Evolutionary conservation across 2,888 invertebrate species (phyloP).

Genomic region (Nebria brevicollis): DNA sequence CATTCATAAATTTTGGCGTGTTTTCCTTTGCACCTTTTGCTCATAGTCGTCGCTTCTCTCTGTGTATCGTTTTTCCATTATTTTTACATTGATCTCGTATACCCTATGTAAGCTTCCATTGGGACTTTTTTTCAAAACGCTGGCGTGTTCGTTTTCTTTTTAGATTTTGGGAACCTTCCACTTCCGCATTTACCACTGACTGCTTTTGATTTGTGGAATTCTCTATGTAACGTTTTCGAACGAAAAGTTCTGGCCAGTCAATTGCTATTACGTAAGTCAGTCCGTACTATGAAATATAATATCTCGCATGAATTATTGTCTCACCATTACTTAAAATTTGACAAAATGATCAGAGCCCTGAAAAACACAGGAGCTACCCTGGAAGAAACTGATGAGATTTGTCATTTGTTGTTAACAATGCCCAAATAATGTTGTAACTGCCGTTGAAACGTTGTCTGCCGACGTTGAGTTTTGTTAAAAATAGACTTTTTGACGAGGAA

Average conservation of each 20-base stretch:
- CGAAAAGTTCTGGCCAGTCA: constrained; percentile 52
- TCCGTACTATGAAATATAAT: constrained; percentile 32
- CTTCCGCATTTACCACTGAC: too few relatives aligned
- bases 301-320: background rate
- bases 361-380: constrained; percentile 50
- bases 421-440: background rate
- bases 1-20: too few relatives aligned
- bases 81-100: too few relatives aligned
- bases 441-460: background rate
- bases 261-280: constrained; percentile 49
- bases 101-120: too few relatives aligned
- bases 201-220: too few relatives aligned
- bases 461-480: background rate
- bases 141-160: too few relatives aligned
- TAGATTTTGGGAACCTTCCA: too few relatives aligned
- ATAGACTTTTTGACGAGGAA: background rate
- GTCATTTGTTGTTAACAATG: constrained; percentile 41
- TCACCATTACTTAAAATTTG: background rate
- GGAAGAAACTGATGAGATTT: constrained; percentile 49
- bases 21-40: too few relatives aligned
- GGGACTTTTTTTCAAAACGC: too few relatives aligned
- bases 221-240: too few relatives aligned
- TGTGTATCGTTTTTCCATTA: too few relatives aligned
- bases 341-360: background rate
- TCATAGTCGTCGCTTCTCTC: too few relatives aligned